Conservation (phyloP, 2,113 vertebrate species). For the Regulus satrapa region DNA sequence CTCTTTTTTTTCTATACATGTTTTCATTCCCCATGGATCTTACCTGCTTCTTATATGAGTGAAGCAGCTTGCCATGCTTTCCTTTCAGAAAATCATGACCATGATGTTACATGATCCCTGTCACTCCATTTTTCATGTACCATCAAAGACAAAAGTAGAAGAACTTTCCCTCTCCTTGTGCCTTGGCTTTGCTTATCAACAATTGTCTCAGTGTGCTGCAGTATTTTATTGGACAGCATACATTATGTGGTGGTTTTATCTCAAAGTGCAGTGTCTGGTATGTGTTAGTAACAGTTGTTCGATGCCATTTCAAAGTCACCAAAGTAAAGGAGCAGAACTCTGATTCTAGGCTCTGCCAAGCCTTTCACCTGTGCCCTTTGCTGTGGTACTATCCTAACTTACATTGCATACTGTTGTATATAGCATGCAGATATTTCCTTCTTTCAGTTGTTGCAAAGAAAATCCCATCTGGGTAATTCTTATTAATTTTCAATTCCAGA, state of each 20-base stretch:
- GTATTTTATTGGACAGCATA: neutral
- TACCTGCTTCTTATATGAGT: neutral
- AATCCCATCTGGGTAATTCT: neutral
- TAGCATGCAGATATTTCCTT: neutral
- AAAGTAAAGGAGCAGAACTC: neutral
- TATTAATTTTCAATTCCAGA: neutral
- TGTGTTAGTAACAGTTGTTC: neutral
- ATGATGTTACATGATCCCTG: rapidly evolving
- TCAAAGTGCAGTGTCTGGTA: neutral
- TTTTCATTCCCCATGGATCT: neutral
- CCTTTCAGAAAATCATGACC: neutral
- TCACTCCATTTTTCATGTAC: neutral
- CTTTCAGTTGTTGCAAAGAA: neutral
- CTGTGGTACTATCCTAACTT: neutral
- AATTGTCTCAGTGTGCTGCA: neutral
- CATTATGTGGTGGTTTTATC: neutral
- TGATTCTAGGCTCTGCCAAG: neutral
- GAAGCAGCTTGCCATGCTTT: neutral
- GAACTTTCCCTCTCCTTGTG: neutral
- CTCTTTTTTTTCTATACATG: neutral
- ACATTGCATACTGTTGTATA: neutral
- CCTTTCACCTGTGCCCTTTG: neutral
- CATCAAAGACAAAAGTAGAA: neutral
- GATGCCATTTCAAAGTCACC: neutral
- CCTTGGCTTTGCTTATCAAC: neutral